Evolutionary conservation across 2,888 invertebrate species (phyloP).

Genomic region (Oscheius myriophilus): DNA sequence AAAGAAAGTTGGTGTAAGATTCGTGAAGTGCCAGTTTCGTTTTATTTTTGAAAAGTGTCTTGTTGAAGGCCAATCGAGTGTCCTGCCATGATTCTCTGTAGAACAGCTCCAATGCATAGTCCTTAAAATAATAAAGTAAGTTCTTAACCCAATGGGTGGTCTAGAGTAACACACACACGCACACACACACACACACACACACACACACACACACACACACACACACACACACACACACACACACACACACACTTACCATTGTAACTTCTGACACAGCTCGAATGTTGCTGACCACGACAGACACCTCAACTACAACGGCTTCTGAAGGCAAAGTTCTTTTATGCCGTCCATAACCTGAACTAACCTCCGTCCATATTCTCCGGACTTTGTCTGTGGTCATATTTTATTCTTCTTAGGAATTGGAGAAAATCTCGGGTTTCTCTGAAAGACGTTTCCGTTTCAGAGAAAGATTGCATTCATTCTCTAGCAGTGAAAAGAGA

Average conservation of each 20-base stretch:
- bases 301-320: conserved; percentile 61
- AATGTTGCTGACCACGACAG: conserved; percentile 67
- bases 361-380: conserved; percentile 59
- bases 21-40: conserved; percentile 67
- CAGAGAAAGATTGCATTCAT: no score
- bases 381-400: conserved; percentile 67
- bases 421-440: conserved; percentile 65
- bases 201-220: no score
- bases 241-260: conserved; percentile 51
- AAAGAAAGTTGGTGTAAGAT: conserved; percentile 67
- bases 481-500: conserved; percentile 10
- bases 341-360: no score
- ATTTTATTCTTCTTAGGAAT: conserved; percentile 60
- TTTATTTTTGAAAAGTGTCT: conserved; percentile 62
- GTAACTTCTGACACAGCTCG: conserved; percentile 69
- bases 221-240: not conserved
- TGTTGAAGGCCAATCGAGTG: conserved; percentile 58
- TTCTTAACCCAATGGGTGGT: not conserved
- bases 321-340: conserved; percentile 41
- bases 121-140: conserved; percentile 39
- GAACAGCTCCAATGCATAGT: conserved; percentile 67
- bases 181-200: not conserved
- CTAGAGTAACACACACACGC: not conserved
- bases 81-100: conserved; percentile 69
- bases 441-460: conserved; percentile 40